These are phyloP conservation scores for Hippoglossus stenolepis DNA, from an alignment of 2,113 vertebrate genomes.

Conservation along the genomic window DNA sequence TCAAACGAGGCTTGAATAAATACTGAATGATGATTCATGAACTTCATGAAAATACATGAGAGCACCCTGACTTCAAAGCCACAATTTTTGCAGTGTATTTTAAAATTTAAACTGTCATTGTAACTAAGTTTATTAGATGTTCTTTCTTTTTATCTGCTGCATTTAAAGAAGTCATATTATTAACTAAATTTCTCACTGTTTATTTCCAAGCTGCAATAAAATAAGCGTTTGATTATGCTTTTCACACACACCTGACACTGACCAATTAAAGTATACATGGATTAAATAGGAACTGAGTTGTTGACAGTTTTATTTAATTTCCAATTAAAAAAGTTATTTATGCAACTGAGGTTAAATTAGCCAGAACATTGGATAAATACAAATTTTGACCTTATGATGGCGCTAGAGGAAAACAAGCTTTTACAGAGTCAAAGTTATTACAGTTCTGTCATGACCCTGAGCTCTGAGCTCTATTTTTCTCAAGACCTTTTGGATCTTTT, in stretches of 20 bases:
- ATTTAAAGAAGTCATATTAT: constrained; percentile 24
- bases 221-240: constrained; percentile 15
- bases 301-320: background rate
- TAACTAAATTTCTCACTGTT: constrained; percentile 7
- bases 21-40: constrained; percentile 2
- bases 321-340: background rate
- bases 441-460: too few relatives aligned
- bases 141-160: constrained; percentile 13
- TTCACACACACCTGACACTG: background rate
- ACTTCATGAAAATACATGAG: background rate
- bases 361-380: too few relatives aligned
- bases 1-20: background rate
- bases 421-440: too few relatives aligned
- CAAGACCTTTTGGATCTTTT: too few relatives aligned
- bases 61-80: constrained; percentile 41
- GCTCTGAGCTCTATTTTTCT: too few relatives aligned
- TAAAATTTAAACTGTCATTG: constrained; percentile 32
- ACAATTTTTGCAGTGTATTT: constrained; percentile 10
- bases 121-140: constrained; percentile 10
- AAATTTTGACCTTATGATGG: too few relatives aligned
- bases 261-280: background rate
- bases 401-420: too few relatives aligned
- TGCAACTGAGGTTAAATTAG: background rate
- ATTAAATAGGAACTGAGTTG: background rate
- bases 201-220: constrained; percentile 6